Evolutionary conservation across 2,888 invertebrate genomes (phyloP), one percentile per base, ranked within the genome.

Genomic region (Choristoneura rosaceana): DNA sequence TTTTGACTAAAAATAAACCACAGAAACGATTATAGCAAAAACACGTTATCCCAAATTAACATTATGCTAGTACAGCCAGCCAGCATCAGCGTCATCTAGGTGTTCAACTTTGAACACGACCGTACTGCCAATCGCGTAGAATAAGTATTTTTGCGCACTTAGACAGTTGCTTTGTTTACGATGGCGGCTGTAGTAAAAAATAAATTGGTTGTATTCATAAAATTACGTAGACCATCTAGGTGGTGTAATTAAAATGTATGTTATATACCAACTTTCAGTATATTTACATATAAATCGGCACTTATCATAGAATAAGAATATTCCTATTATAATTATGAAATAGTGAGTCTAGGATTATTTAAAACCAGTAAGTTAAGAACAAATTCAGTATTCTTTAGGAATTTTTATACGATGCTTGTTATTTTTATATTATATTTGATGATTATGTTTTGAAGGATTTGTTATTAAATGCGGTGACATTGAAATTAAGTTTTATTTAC

Each of bases 401-500:
- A 75, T n/a, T 78, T 79, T 76, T 78, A 71, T 74, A 80, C 68
- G 52, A 61, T 62, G 70, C 63, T 74, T 78, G 78, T 79, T 81
- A 78, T 78, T 78, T 76, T 77, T 78, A 75, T 78, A 77, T 73
- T 43, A 67, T 73, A 74, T 69, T 74, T 64, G 68, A 74, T 74
- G 73, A 71, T 67, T 69, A 55, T 70, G 70, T 75, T 62, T 47
- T 55, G 52, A 66, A 58, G 60, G 62, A 74, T 75, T 75, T 76
- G 73, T 75, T 68, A 65, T 76, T 74, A 75, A 69, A 73, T 73
- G 68, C 38, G 47, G 60, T 43, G 41, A 67, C 55, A 50, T 34
- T 15, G 5, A 45, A 43, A n/a, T 17, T 4, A 9, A 14, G 25
- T 62, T 45, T 14, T 62, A 52, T 14, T 9, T 62, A 45, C 12